Conservation (phyloP, 2,113 vertebrate genomes). For the Gambusia holbrooki region DNA sequence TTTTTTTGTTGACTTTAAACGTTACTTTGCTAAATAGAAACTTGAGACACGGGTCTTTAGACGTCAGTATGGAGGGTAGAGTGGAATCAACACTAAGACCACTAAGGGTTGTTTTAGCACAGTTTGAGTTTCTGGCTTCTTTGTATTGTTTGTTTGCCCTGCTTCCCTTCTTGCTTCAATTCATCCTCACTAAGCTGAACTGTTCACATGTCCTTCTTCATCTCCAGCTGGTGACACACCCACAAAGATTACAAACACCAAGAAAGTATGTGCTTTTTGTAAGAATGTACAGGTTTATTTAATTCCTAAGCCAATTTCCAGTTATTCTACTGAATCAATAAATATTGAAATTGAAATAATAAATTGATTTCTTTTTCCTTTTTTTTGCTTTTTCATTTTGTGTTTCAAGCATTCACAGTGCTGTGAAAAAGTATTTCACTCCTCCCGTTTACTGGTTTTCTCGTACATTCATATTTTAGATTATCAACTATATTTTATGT, state of each 20-base stretch:
- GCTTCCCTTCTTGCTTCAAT: constrained; percentile 23
- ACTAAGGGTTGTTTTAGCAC: constrained; percentile 11
- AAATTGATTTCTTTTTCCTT: neutral
- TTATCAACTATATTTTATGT: neutral
- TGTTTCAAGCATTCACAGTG: neutral
- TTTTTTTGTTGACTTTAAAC: constrained; percentile 56
- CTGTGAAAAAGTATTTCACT: neutral
- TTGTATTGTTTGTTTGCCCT: constrained; percentile 27
- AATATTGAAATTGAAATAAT: neutral
- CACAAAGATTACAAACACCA: constrained; percentile 32
- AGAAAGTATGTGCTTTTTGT: constrained; percentile 53
- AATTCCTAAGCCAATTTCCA: neutral
- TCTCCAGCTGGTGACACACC: constrained; percentile 33
- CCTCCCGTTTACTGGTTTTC: neutral
- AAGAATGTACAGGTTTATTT: constrained; percentile 39
- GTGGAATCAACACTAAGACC: constrained; percentile 41
- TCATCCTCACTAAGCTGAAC: constrained; percentile 25
- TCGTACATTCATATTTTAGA: neutral
- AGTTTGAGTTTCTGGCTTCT: constrained; percentile 18
- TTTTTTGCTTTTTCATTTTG: neutral
- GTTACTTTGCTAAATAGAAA: constrained; percentile 40
- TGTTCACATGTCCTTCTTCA: constrained; percentile 32
- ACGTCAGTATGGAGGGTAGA: constrained; percentile 37
- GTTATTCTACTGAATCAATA: neutral
- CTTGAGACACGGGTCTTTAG: constrained; percentile 43